Evolutionary conservation across 2,888 invertebrate species (phyloP), one percentile per base, ranked within the genome.

Genomic region (Anthophora plumipes): DNA sequence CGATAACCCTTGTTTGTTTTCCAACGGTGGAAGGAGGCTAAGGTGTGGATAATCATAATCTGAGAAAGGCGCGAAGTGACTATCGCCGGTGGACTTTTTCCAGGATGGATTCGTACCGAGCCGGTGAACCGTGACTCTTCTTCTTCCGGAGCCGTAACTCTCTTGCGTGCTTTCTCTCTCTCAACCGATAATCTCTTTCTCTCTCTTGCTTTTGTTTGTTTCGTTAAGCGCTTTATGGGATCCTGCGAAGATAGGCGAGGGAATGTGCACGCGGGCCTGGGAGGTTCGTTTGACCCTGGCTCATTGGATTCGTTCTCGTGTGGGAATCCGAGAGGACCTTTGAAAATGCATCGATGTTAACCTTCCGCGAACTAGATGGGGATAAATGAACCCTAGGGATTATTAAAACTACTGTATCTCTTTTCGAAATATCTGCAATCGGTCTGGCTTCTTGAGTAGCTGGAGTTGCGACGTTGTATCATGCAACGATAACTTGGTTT

Each of bases 1-100:
- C 73, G 83, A 87, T 89, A 87, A 85, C 85, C 85, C 87, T 82
- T 89, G 88, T 90, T 90, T 90, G 90, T 89, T 90, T 88, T 89
- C 77, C 80, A 76, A 66, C 63, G 60, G 8, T 25, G 12, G n/a
- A 37, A 54, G 50, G 64, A 73, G 64, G 61, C 60, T 63, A 60
- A 50, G n/a, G 17, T 17, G 25, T 43, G 78, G 79, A 73, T 69
- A 86, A 85, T 82, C 60, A 76, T 80, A 77, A 70, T 79, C 67
- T 60, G 20, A 64, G 20, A 64, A 50, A 72, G 76, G 80, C 60
- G 76, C 75, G 80, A 80, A 71, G n/a, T n/a, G 55, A 55, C 52
- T 50, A 69, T 64, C 66, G n/a, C 46, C 50, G 71, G 17, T 12
- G 8, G 46, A 25, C 54, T 74, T 76, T 70, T 50, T 43, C 22